A percentile compares a stretch with the other conserved stretches of the same genome.
These are phyloP conservation scores for Eupithecia pulchellata DNA, from an alignment of 2,888 invertebrate species.

Conservation along the genomic window DNA sequence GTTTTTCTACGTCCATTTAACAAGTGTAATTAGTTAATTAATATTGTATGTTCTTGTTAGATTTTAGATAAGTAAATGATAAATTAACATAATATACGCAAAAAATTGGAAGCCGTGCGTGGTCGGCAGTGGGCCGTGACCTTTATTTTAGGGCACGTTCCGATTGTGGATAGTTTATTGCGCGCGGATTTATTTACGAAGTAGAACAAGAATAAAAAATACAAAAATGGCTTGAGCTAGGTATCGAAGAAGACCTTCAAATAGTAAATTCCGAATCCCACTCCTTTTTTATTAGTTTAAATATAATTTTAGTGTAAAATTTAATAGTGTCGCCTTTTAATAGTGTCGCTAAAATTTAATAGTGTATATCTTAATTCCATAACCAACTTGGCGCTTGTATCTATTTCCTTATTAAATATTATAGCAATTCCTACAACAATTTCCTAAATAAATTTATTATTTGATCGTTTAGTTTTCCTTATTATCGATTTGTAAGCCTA, in stretches of 20 bases:
- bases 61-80: neutral
- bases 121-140: neutral
- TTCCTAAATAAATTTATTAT: neutral
- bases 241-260: neutral
- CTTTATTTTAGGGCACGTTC: neutral
- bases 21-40: no score
- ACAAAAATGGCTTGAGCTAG: neutral
- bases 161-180: neutral
- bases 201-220: neutral
- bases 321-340: no score
- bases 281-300: neutral
- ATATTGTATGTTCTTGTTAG: neutral
- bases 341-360: no score
- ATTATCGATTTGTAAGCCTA: constrained; percentile 7
- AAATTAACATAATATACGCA: no score
- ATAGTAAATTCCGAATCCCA: neutral
- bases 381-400: neutral
- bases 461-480: neutral
- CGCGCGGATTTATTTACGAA: neutral
- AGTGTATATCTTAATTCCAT: neutral
- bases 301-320: neutral
- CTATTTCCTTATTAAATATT: neutral
- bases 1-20: no score
- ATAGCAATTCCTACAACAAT: neutral
- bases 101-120: neutral